Base-by-base conservation (phyloP, 2,113 vertebrate species). In the Sitta europaea region DNA sequence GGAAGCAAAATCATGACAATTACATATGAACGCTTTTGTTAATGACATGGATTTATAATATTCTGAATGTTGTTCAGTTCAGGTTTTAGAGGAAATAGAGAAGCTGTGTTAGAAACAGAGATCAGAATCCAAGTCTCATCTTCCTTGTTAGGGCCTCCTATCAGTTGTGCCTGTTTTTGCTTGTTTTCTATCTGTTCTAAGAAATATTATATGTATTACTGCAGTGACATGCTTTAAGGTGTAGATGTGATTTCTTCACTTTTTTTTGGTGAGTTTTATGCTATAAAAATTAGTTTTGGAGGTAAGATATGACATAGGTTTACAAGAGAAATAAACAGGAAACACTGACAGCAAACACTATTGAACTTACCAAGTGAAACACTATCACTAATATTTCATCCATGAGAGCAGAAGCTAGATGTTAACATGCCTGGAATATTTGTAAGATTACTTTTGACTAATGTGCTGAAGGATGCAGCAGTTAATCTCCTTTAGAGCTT, bases 361-460 rank as follows among this genome's bases (percentile, higher is more conserved):
- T 15, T 0, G 1, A 92, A 27, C 35, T 89, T 91, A 42, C 86
- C 59, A 88, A 92, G 38, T 63, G 27, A 80, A 94, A 74, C 54
- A 63, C n/a, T 70, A 20, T 83, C 35, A 73, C 22, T 45, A 92
- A 11, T 81, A 38, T 22, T 68, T 57, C 36, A 91, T 58, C 63
- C 40, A 24, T 9, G 38, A 79, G 6, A 94, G 35, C 47, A 83
- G 79, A 92, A 77, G 36, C 36, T 87, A 75, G 62, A 92, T 75
- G 38, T 48, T 90, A 88, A n/a, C 43, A 63, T 78, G 63, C 57
- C 53, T 92, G 71, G 38, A 91, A 73, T 40, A 88, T 83, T 76
- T 96, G 63, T 62, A 75, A 88, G 53, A 75, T 86, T 92, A 45
- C 42, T 86, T 96, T 94, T 93, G 90, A 96, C 31, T 94, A 67